A percentile compares a stretch with the other conserved stretches of the same genome.
Conservation (phyloP, 2,888 invertebrate genomes). For the Caenorhabditis panamensis region DNA sequence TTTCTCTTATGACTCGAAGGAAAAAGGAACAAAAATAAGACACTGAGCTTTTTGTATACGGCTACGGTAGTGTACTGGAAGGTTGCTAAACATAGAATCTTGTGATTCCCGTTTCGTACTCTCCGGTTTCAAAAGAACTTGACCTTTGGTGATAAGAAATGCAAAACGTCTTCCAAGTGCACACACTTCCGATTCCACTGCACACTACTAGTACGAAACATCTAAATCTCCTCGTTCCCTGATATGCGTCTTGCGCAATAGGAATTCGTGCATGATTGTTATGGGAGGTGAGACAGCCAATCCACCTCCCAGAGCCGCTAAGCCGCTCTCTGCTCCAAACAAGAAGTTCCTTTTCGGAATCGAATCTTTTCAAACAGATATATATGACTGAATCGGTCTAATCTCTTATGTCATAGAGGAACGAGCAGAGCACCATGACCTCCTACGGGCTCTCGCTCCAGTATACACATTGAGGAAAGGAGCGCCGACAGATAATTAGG, state of each 20-base stretch:
- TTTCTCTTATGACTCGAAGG: neutral
- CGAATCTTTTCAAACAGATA: neutral
- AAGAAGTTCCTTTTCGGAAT: conserved; percentile 10
- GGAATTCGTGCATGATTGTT: neutral
- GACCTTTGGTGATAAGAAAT: neutral
- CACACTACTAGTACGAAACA: neutral
- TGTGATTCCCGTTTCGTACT: neutral
- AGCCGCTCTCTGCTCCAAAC: conserved; percentile 20
- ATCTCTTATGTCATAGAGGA: conserved; percentile 1
- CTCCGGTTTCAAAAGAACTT: neutral
- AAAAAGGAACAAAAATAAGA: neutral
- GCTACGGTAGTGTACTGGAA: neutral
- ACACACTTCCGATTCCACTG: neutral
- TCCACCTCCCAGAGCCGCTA: neutral
- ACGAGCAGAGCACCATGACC: conserved; percentile 7
- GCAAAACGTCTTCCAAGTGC: neutral
- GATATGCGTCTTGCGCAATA: neutral
- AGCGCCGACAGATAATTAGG: conserved; percentile 6
- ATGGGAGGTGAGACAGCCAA: conserved; percentile 1
- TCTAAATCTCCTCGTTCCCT: neutral
- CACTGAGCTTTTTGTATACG: too few species aligned
- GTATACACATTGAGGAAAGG: neutral
- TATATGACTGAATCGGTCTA: conserved; percentile 1
- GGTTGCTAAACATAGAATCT: neutral
- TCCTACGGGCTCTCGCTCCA: neutral